Percentiles rank a stretch among this genome's conserved stretches.
Conservation (phyloP, 35 echinoderm and acorn worm species). For the Amphiura filiformis region DNA sequence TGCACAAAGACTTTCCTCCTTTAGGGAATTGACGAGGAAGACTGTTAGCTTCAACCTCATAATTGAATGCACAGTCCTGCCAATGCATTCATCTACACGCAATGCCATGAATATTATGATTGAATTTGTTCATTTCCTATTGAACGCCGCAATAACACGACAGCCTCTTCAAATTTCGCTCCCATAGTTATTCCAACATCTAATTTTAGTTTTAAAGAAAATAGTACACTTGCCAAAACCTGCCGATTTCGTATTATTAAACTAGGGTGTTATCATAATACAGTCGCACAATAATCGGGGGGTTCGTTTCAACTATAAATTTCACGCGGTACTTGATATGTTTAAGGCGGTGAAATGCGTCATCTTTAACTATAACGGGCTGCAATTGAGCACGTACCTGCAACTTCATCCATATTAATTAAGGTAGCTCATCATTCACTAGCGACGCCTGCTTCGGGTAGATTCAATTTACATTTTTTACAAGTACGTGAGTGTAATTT, state of each 20-base stretch:
- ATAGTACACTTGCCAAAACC: neutral
- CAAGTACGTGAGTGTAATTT: neutral
- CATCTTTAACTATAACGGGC: neutral
- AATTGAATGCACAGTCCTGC: neutral
- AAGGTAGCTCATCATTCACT: neutral
- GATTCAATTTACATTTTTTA: constrained; percentile 3
- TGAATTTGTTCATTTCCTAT: neutral
- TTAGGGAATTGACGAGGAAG: neutral
- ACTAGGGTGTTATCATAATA: neutral
- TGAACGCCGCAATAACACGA: neutral
- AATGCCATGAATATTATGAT: neutral
- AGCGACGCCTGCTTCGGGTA: neutral
- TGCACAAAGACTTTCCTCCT: neutral
- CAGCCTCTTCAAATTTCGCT: neutral
- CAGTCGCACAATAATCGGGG: neutral
- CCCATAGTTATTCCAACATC: constrained; percentile 1
- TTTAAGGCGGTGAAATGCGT: neutral
- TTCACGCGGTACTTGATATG: neutral
- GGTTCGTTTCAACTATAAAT: constrained; percentile 2
- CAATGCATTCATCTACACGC: neutral
- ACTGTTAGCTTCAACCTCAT: neutral
- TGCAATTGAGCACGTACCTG: constrained; percentile 1
- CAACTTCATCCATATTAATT: constrained; percentile 6
- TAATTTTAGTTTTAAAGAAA: constrained; percentile 8
- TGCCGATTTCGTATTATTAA: neutral